Percentiles rank a stretch among this genome's conserved stretches.
These are phyloP conservation scores for Zaprionus africanus DNA, from an alignment of 1,140 invertebrate species.

Conservation along the genomic window DNA sequence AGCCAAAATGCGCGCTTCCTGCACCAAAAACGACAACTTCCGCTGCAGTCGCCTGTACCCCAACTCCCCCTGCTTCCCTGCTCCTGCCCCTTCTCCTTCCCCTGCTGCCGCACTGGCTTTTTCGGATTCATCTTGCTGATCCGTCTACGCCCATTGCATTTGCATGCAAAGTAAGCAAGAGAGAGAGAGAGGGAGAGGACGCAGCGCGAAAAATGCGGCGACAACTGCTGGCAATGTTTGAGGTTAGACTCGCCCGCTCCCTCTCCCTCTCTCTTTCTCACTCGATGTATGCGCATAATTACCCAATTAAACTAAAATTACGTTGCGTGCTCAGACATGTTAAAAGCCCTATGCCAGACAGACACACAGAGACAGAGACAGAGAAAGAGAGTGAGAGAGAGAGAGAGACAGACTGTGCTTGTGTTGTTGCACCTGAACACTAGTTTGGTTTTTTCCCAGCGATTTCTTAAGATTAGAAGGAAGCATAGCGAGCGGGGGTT, in stretches of 20 bases:
- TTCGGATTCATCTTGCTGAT: constrained; percentile 65
- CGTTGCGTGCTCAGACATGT: constrained; percentile 84
- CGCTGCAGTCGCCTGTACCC: constrained; percentile 37
- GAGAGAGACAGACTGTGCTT: not conserved
- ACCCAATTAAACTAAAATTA: constrained; percentile 84
- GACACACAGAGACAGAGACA: constrained; percentile 60
- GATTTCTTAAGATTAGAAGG: constrained; percentile 52
- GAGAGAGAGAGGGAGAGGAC: not conserved
- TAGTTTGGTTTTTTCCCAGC: constrained; percentile 66
- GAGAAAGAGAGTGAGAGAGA: constrained; percentile 44
- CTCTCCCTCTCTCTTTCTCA: not conserved
- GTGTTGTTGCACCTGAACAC: constrained; percentile 43
- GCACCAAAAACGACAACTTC: constrained; percentile 78
- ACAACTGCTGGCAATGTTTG: constrained; percentile 12
- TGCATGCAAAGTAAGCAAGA: not conserved
- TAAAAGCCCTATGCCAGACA: constrained; percentile 73
- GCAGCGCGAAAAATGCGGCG: constrained; percentile 6
- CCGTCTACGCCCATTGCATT: constrained; percentile 24
- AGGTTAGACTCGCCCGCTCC: not conserved
- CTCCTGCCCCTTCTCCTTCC: too few relatives aligned
- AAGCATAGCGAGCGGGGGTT: not conserved
- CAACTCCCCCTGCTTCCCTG: not conserved
- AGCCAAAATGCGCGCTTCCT: constrained; percentile 62
- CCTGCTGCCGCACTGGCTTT: constrained; percentile 25
- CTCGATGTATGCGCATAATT: constrained; percentile 81